These are phyloP conservation scores for Rhabdornis inornatus DNA, from an alignment of 2,113 vertebrate genomes.

Conservation along the genomic window DNA sequence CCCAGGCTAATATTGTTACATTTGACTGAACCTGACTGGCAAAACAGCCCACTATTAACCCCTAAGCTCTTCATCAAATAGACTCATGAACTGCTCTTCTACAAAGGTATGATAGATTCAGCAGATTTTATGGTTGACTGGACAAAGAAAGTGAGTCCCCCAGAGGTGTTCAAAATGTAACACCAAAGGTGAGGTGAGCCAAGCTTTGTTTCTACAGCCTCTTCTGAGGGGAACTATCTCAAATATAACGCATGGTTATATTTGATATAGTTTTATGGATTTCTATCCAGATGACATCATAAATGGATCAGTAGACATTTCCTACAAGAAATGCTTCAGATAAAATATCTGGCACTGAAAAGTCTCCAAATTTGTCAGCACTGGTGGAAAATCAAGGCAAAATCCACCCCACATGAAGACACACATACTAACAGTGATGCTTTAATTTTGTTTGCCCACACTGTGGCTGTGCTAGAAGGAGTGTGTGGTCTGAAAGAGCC, in stretches of 20 bases:
- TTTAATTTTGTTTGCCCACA: not conserved
- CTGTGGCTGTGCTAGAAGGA: not conserved
- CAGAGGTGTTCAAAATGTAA: not conserved
- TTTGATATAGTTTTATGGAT: no score
- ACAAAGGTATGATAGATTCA: not conserved
- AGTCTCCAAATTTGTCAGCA: not conserved
- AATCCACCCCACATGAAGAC: not conserved
- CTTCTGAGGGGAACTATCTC: not conserved
- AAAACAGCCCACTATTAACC: conserved; percentile 28
- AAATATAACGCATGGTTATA: not conserved
- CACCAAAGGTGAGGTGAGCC: not conserved
- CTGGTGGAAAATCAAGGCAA: not conserved
- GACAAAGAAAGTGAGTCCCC: not conserved
- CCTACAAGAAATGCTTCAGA: not conserved
- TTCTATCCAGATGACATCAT: not conserved
- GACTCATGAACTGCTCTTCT: not conserved
- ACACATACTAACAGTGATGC: not conserved
- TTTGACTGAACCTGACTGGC: conserved; percentile 21
- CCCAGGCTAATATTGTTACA: not conserved
- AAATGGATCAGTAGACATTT: not conserved
- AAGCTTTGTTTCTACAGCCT: not conserved
- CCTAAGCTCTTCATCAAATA: conserved; percentile 1
- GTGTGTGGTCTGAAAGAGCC: not conserved
- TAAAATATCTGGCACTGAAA: not conserved
- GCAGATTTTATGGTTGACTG: conserved; percentile 1